Base-by-base conservation (phyloP, 2,888 invertebrate genomes). In the Noctua fimbriata region DNA sequence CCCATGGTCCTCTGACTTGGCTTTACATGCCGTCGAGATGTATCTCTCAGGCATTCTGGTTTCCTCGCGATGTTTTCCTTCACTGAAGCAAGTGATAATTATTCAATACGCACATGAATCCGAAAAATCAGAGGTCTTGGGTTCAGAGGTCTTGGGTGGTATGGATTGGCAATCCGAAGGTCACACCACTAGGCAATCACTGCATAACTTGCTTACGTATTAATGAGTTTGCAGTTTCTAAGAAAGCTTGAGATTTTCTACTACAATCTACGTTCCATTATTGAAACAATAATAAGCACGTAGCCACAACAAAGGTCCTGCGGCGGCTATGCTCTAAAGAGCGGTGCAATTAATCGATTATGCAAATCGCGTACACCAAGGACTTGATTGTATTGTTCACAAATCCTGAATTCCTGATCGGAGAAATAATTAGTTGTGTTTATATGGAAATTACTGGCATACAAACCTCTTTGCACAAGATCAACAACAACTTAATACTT, bases 331-430 rank as follows among this genome's bases (percentile, higher is more conserved):
- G 58, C 75, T 76, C 80, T 78, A 73, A 69, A 81, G 83, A 74
- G 47, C 66, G 44, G 41, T 73, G 73, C 73, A 72, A 69, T 79
- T 24, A 55, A 24, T 52, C 52, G 52, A 52, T 52, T 52, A 52
- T 58, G 55, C 55, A 58, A 55, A 58, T 58, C 18, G 16, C n/a
- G 49, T 28, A 73, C 65, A 79, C 58, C 49, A 67, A 78, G 58
- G 36, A 83, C 72, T 72, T 83, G 66, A 83, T 83, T 83, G 70
- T 81, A 72, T 83, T 78, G 74, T 74, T 76, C 49, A 60, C 74
- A 63, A 73, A 78, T 66, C 67, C 65, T 69, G 76, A 63, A 73
- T 76, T 66, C 69, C 65, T 69, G 76, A 71, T 74, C n/a, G 24
- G 52, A 36, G 52, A 74, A 83, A 79, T 82, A 82, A 85, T 71